Percentiles rank a stretch among this genome's conserved stretches.
Evolutionary conservation across 2,797 vertebrate species (phyloP).

Genomic region (Enteromius treurensis): DNA sequence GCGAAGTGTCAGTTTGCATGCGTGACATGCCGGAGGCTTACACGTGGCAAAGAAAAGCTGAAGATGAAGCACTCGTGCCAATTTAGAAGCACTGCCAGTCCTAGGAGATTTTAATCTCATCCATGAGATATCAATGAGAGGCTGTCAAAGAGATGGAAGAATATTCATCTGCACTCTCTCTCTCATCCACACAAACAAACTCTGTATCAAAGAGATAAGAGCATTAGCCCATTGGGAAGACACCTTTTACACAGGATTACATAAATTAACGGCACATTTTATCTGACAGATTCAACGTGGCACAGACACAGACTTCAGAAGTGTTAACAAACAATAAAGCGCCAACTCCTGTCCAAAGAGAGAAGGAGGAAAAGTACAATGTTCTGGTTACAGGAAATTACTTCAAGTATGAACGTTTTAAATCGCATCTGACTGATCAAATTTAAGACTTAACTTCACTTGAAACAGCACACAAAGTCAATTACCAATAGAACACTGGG

Average conservation of each 20-base stretch:
- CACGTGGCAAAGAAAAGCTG: constrained; percentile 44
- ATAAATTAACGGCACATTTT: constrained; percentile 31
- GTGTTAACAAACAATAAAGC: constrained; percentile 7
- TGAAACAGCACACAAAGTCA: background rate
- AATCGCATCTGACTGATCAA: background rate
- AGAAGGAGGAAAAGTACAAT: background rate
- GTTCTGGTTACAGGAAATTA: background rate
- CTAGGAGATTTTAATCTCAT: constrained; percentile 49
- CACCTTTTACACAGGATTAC: constrained; percentile 48
- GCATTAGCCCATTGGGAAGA: constrained; percentile 40
- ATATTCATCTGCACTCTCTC: constrained; percentile 25
- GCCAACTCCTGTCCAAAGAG: constrained; percentile 19
- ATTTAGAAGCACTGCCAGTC: constrained; percentile 41
- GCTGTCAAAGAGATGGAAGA: constrained; percentile 33
- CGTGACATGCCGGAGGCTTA: constrained; percentile 46
- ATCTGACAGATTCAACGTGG: background rate
- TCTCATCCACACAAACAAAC: constrained; percentile 29
- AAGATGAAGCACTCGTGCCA: constrained; percentile 46
- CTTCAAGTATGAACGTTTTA: background rate
- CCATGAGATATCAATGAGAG: constrained; percentile 48
- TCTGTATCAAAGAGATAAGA: constrained; percentile 50
- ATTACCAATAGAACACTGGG: background rate
- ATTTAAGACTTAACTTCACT: background rate
- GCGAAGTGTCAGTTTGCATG: constrained; percentile 41
- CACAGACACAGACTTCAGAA: constrained; percentile 7